Conservation (phyloP, 1,140 invertebrate species). For the Drosophila neocordata region DNA sequence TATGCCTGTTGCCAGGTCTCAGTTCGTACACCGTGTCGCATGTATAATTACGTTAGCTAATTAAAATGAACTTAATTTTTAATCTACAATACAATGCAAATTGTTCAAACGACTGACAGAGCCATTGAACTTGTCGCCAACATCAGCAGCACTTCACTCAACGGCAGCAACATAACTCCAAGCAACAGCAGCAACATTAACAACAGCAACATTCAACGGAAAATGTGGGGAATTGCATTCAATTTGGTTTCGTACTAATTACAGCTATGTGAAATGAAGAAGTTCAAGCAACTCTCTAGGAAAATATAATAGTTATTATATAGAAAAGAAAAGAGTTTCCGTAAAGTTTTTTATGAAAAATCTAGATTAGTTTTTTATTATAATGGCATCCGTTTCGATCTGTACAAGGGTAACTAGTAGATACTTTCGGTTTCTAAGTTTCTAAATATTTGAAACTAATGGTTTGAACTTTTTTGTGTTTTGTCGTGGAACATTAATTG, state of each 20-base stretch:
- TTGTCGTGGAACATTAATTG: slow-evolving; percentile 64
- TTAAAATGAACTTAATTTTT: slow-evolving; percentile 54
- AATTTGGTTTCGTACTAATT: neutral
- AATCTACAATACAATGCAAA: slow-evolving; percentile 65
- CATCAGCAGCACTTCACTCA: slow-evolving; percentile 9
- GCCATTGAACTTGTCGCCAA: slow-evolving; percentile 72
- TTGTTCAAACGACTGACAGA: slow-evolving; percentile 50
- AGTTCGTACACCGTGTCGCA: slow-evolving; percentile 43
- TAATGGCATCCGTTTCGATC: neutral
- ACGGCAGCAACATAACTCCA: too few relatives aligned
- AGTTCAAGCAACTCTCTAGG: slow-evolving; percentile 2
- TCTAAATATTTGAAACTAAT: slow-evolving; percentile 31
- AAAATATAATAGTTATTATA: neutral
- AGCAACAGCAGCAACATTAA: neutral
- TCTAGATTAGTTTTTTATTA: slow-evolving; percentile 42
- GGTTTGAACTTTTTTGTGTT: slow-evolving; percentile 16
- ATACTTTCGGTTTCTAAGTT: slow-evolving; percentile 35
- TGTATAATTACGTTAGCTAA: slow-evolving; percentile 65
- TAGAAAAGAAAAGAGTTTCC: neutral
- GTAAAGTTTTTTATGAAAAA: neutral
- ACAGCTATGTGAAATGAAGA: neutral
- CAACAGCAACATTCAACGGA: neutral
- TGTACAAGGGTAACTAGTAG: neutral
- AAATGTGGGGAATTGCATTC: neutral
- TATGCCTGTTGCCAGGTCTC: slow-evolving; percentile 4